Base-by-base conservation (phyloP, 2,888 invertebrate species). In the Brenthis hecate region DNA sequence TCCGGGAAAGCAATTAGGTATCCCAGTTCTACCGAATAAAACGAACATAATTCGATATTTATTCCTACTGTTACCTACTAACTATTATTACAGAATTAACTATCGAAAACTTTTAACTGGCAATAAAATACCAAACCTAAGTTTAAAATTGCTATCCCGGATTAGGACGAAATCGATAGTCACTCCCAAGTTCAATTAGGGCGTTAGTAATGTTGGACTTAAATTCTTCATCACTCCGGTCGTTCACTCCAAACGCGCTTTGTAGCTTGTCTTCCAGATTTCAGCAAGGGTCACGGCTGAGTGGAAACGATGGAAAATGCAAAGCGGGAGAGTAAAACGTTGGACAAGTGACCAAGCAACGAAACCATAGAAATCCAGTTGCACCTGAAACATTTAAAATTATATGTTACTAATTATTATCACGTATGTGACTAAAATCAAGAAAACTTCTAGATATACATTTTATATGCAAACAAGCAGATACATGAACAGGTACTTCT, bases 281-380 rank as follows among this genome's bases (percentile, higher is more conserved):
- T 98, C 98, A 75, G 98, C 98, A 76, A 98, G 95, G 92, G 98
- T 97, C 48, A 98, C 98, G 43, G 98, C 97, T 72, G 98, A 98
- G 89, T 98, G 98, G 95, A 98, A 98, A 79, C 98, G 96, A 91
- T 98, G 98, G 95, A 98, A 98, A 86, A 98, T 98, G 94, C 98
- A 98, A 76, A 99, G 95, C 53, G 99, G 99, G 76, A 98, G 94
- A 78, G 98, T 98, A 81, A 98, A 95, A 81, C 98, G 96, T 88
- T 98, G 97, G 60, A 98, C 96, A 76, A 98, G 95, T 65, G 98
- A 96, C 98, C 98, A 99, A 74, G 98, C 96, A 73, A 98, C 95
- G 85, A 96, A 97, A 67, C 98, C 98, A 85, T 98, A 98, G 93
- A 98, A 98, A 79, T 97, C 96, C 80, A 98, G 94, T 94, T 98